Base-by-base conservation (phyloP, 2,113 vertebrate genomes). In the Rana temporaria region DNA sequence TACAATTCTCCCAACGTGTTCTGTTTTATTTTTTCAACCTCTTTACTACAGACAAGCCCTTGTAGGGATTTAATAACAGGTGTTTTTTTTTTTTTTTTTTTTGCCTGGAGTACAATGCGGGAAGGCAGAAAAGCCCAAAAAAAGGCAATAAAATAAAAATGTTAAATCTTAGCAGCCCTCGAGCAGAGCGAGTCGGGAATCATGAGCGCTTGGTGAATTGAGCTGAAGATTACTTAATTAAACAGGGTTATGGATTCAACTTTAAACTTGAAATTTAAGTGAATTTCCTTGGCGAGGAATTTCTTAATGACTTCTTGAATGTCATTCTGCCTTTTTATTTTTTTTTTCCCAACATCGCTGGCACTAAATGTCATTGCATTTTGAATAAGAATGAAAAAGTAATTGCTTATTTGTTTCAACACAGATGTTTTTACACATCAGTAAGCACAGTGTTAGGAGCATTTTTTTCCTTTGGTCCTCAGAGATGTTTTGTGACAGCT, bases 191-290 rank as follows among this genome's bases (percentile, higher is more conserved):
- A 88, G 84, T 1, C 86, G 77, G 85, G 87, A 90, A 87, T 88
- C 89, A 67, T 30, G 88, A 88, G 85, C 89, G 84, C 86, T 91
- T 38, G 69, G 81, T 88, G 87, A 86, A 86, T 91, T 90, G 84
- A 89, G 71, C 74, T 85, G 78, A 90, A 81, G 84, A 87, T 89
- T 90, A 88, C 86, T 89, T 92, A 91, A 90, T 91, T 93, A 92
- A 93, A 87, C 65, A 88, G 42, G 66, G 57, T 87, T 91, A 87
- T 84, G 87, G 79, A 85, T 90, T 90, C 87, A 85, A 84, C 84
- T 92, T 91, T 84, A 89, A 89, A 86, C 79, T 81, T 87, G 78
- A 87, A 89, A 85, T 89, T 90, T 87, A 90, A 90, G 72, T 88
- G 64, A 87, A 88, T 88, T 87, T 91, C 57, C 84, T 89, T 82